Base-by-base conservation (phyloP, 2,888 invertebrate genomes). In the Sceliomorpha sp. region DNA sequence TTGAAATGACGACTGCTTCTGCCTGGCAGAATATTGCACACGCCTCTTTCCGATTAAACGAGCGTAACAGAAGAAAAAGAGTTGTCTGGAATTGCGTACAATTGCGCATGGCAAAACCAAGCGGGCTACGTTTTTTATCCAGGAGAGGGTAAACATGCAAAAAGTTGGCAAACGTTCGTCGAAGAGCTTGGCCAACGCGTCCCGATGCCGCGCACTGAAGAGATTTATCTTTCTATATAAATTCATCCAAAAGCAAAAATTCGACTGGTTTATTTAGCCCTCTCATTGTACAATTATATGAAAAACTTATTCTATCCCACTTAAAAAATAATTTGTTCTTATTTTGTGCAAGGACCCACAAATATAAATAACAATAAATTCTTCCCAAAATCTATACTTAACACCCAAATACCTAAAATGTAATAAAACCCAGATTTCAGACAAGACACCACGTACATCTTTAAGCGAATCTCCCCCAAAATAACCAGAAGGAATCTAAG, bases 161-260 rank as follows among this genome's bases (percentile, higher is more conserved):
- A 64, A 64, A 63, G 39, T 63, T 63, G 63, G 63, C 63, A 56
- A 63, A 31, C 63, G 42, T 29, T 39, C 29, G 29, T 5, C 8
- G 20, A 29, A 8, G 4, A 15, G 45, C 45, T 62, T 53, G 62
- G 45, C 53, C 44, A 42, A n/a, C n/a, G 40, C 27, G 59, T 47
- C 45, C 39, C 37, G 20, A 3, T 15, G 29, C 29, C 24, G 17
- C 48, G 50, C 44, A 44, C 9, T 32, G 20, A 44, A 51, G 45
- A 14, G 34, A 62, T 47, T 62, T 45, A 53, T 39, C 31, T 63
- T 63, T 48, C 3, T 5, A 20, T 42, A 26, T 29, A 29, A n/a
- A 29, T 5, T 9, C 1, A 29, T 29, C 2, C 39, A 10, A 13
- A 8, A 9, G 15, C n/a, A 12, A 29, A 55, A 24, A 48, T 47